These are phyloP conservation scores for Ichneumoninae sp. DNA, from an alignment of 2,888 invertebrate species.

Conservation along the genomic window DNA sequence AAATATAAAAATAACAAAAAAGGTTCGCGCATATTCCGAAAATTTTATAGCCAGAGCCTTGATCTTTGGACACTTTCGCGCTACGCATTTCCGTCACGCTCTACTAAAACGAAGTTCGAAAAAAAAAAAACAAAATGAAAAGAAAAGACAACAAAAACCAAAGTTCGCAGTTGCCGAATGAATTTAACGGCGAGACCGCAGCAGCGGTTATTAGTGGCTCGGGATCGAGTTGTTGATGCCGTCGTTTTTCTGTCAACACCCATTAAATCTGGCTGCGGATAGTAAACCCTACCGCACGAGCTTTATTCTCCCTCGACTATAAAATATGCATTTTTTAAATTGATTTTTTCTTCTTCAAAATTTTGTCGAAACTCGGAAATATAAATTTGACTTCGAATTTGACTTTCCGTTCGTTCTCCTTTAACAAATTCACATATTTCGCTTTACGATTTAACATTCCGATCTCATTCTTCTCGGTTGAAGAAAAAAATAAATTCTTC, in stretches of 20 bases:
- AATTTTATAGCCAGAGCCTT: slow-evolving; percentile 7
- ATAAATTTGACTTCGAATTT: background rate
- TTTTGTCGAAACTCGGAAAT: background rate
- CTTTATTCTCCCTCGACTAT: background rate
- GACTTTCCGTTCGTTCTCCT: background rate
- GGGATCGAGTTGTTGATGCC: slow-evolving; percentile 34
- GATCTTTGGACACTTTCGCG: slow-evolving; percentile 25
- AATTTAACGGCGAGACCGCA: slow-evolving; percentile 30
- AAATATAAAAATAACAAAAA: background rate
- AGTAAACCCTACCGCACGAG: background rate
- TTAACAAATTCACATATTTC: background rate
- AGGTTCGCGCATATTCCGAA: background rate
- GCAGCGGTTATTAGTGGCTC: slow-evolving; percentile 35
- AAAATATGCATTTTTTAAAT: background rate
- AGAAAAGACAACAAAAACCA: background rate
- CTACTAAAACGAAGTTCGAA: background rate
- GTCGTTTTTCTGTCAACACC: slow-evolving; percentile 47
- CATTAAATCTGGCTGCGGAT: slow-evolving; percentile 27
- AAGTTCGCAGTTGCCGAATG: slow-evolving; percentile 17
- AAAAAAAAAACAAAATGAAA: slow-evolving; percentile 20
- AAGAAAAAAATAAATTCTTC: background rate
- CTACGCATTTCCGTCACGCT: slow-evolving; percentile 6
- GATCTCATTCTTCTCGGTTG: slow-evolving; percentile 3
- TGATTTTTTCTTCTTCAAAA: background rate
- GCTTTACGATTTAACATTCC: background rate